These are phyloP conservation scores for Ictalurus furcatus DNA, from an alignment of 2,113 vertebrate species.

Conservation along the genomic window DNA sequence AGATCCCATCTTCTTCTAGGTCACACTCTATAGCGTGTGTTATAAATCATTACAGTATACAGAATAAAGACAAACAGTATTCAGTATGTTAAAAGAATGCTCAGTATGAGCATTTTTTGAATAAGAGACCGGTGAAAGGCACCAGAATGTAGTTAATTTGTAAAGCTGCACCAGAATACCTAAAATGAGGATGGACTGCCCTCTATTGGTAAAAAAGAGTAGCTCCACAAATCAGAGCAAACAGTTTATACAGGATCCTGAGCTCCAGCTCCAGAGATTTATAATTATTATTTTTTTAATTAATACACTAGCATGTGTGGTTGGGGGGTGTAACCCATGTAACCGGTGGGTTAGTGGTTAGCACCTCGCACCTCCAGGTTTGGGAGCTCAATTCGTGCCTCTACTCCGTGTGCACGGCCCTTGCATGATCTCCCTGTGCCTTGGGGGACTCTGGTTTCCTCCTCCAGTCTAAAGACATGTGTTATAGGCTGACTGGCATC, in stretches of 20 bases:
- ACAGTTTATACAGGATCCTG: not conserved
- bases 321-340: no score
- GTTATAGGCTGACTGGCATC: no score
- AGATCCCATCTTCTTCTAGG: not conserved
- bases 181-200: slow-evolving; percentile 37
- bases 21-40: not conserved
- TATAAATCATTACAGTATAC: not conserved
- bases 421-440: no score
- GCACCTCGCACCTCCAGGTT: no score
- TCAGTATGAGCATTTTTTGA: not conserved
- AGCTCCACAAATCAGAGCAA: not conserved
- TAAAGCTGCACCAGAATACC: not conserved
- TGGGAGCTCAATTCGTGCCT: no score
- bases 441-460: no score
- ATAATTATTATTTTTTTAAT: not conserved
- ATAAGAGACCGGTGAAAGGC: not conserved
- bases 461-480: no score
- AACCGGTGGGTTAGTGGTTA: no score
- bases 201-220: slow-evolving; percentile 40
- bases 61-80: not conserved
- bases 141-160: not conserved
- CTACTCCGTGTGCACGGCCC: no score
- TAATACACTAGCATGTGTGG: not conserved
- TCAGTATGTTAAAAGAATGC: not conserved
- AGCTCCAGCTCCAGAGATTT: not conserved